Base-by-base conservation (phyloP, 2,888 invertebrate genomes). In the Eutolmus rufibarbis region DNA sequence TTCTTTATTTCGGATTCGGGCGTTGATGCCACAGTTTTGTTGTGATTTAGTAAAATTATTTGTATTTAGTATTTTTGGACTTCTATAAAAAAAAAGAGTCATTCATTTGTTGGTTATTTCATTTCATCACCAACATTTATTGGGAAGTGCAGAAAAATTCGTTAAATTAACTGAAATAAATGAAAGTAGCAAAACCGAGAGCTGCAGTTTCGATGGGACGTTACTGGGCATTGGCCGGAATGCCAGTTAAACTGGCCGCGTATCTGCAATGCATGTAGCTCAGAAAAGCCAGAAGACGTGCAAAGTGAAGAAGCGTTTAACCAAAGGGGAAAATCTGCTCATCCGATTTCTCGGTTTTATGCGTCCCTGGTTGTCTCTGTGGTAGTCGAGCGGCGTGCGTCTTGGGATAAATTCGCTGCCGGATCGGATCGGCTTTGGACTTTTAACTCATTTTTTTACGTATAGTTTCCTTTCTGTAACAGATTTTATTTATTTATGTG, bases 381-480 rank as follows among this genome's bases (percentile, higher is more conserved):
- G 9, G 46, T 81, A 34, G 81, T 81, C 23, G 46, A 4, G 81
- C 34, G 34, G 34, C 34, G 46, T 1, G 28, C n/a, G 16, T 3
- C 5, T 57, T 9, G 81, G 16, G 16, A 46, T 46, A 43, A 74
- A 40, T 43, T 85, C 74, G 31, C 31, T 74, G 57, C 85, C 46
- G 40, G 28, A 66, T 34, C 23, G 46, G 40, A 66, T 34, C 23
- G 46, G 40, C 79, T 46, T 66, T 46, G 51, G 19, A 31, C 85
- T 85, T 85, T 85, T 85, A 85, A 85, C 74, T 85, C 74, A 85
- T 74, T 85, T 85, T 85, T 85, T 85, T 74, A 85, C 74, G 74
- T 74, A 37, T 37, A 85, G 46, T 85, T 74, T 46, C 23, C 43
- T 74, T 40, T 28, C 84, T 23, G 40, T 66, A 84, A 74, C 84